Percentiles rank a stretch among this genome's conserved stretches.
Evolutionary conservation across 2,888 invertebrate genomes (phyloP).

Genomic region (Calliopum simillimum): DNA sequence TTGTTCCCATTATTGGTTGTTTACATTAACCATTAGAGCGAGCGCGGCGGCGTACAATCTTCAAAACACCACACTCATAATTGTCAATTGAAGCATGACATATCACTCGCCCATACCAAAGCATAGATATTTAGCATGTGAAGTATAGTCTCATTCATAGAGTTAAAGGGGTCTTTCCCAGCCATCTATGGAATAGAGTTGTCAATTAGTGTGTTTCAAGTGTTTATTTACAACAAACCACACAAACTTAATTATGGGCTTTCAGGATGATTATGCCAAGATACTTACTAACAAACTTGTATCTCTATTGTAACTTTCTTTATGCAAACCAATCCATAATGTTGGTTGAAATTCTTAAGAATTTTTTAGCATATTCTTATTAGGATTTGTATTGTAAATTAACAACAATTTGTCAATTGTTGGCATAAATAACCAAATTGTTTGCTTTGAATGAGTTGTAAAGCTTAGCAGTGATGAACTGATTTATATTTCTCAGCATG

Average conservation of each 20-base stretch:
- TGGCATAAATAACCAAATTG: not conserved
- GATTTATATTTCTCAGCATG: conserved; percentile 1
- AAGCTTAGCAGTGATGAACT: not conserved
- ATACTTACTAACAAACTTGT: not conserved
- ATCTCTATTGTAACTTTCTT: not conserved
- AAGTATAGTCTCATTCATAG: no score
- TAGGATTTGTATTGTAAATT: not conserved
- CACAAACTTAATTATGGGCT: conserved; percentile 10
- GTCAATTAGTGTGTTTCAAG: conserved; percentile 11
- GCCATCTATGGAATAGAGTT: conserved; percentile 5
- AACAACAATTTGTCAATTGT: not conserved
- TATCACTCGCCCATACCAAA: conserved; percentile 13
- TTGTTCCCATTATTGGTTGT: not conserved
- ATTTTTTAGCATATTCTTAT: not conserved
- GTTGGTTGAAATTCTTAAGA: no score
- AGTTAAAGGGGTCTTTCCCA: no score
- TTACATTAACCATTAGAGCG: conserved; percentile 26
- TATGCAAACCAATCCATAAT: no score
- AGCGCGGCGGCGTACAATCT: no score
- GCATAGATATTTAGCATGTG: no score
- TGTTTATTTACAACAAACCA: conserved; percentile 17
- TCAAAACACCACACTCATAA: conserved; percentile 14
- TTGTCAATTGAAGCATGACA: conserved; percentile 34
- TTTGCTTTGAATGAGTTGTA: not conserved
- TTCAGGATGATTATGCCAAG: not conserved